Evolutionary conservation across 1,140 invertebrate genomes (phyloP).

Genomic region (Ceratitis capitata): DNA sequence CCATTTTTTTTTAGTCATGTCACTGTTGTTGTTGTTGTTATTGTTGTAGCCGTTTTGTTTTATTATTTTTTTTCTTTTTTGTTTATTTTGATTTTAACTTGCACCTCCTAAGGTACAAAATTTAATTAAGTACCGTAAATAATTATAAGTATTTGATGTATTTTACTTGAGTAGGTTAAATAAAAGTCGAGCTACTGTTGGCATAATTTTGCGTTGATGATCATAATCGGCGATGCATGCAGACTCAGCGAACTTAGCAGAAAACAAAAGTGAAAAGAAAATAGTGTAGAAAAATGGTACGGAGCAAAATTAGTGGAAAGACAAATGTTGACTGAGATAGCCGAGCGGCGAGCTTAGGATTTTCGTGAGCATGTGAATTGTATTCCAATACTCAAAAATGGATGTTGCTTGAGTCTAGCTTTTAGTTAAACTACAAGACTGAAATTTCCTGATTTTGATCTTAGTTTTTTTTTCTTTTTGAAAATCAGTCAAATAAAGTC

Average conservation of each 20-base stretch:
- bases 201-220: conserved; percentile 20
- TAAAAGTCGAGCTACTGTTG: conserved; percentile 30
- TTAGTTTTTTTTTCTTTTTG: no score
- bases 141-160: not conserved
- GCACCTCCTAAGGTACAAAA: conserved; percentile 1
- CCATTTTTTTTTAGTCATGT: not conserved
- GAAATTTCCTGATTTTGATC: no score
- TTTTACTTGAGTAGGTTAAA: conserved; percentile 12
- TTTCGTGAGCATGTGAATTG: no score
- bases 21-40: not conserved
- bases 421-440: no score
- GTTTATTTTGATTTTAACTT: not conserved
- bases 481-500: no score
- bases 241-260: not conserved
- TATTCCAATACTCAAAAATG: no score
- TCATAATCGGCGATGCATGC: not conserved
- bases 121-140: conserved; percentile 31
- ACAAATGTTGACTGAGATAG: no score
- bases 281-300: not conserved
- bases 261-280: not conserved
- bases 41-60: not conserved
- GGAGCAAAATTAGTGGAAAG: no score
- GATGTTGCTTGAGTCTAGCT: no score
- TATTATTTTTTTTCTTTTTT: no score
- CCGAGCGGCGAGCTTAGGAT: no score